Evolutionary conservation across 2,113 vertebrate species (phyloP).

Genomic region (Limnothrissa miodon): DNA sequence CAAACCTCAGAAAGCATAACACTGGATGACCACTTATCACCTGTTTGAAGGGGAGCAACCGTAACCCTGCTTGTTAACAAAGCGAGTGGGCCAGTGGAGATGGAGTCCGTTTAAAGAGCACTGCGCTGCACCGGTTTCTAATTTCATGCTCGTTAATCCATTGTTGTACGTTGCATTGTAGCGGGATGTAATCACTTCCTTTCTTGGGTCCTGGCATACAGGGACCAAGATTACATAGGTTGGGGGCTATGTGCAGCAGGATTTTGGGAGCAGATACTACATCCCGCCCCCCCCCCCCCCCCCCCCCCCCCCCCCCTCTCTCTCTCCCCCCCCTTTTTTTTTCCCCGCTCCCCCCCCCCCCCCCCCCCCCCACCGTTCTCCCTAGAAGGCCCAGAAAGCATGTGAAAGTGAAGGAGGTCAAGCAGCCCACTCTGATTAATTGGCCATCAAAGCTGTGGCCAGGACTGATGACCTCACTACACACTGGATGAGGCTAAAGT

Average conservation of each 20-base stretch:
- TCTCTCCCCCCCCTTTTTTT: slow-evolving; percentile 24
- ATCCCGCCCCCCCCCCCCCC: slow-evolving; percentile 45
- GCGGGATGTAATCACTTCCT: slow-evolving; percentile 84
- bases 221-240: slow-evolving; percentile 73
- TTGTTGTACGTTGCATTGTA: slow-evolving; percentile 78
- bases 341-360: slow-evolving; percentile 30
- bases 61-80: slow-evolving; percentile 30
- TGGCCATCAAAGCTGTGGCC: slow-evolving; percentile 40
- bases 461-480: slow-evolving; percentile 58
- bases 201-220: slow-evolving; percentile 67
- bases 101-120: slow-evolving; percentile 54
- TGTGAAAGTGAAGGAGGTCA: slow-evolving; percentile 44
- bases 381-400: slow-evolving; percentile 54
- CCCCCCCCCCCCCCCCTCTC: not conserved
- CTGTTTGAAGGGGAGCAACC: slow-evolving; percentile 38
- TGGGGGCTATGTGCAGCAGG: slow-evolving; percentile 65
- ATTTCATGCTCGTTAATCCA: slow-evolving; percentile 76
- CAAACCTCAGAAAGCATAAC: slow-evolving; percentile 11
- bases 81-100: not conserved
- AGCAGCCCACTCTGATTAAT: slow-evolving; percentile 50
- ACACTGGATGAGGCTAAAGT: slow-evolving; percentile 41
- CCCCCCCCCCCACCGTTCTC: slow-evolving; percentile 48
- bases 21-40: slow-evolving; percentile 47
- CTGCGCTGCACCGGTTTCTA: slow-evolving; percentile 70
- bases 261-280: slow-evolving; percentile 68